Evolutionary conservation across 1,140 invertebrate genomes (phyloP), one percentile per base, ranked within the genome.

Genomic region (Eupristina koningsbergeri): DNA sequence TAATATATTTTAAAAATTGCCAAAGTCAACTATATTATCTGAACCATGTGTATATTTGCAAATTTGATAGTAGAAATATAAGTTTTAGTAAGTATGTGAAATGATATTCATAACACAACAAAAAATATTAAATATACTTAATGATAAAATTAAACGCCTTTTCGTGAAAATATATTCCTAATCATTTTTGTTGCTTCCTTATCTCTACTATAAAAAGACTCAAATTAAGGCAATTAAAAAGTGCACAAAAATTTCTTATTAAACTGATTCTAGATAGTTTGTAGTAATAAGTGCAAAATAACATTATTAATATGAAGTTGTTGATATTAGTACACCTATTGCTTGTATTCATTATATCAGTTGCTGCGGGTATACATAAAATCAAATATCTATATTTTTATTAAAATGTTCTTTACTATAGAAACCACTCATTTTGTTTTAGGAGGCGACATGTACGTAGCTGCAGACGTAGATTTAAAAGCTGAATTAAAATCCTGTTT

Each of bases 181-280:
- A 1, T 71, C 9, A 41, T n/a, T 3, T 71, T 1, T 41, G 39
- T 41, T n/a, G 41, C n/a, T 41, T n/a, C 2, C n/a, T 3, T 71
- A n/a, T 71, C n/a, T 26, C 41, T n/a, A 71, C 19, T 71, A 41
- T 71, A 71, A 41, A 71, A 41, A 8, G n/a, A 41, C n/a, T 71
- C 0, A 41, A 71, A n/a, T 71, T 26, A 26, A 58, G 13, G 26
- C 7, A 1, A 58, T 5, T 22, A 58, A n/a, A 58, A 2, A 58
- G 53, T 58, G 19, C 53, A 3, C 13, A 22, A 58, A 26, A 58
- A n/a, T n/a, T n/a, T n/a, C n/a, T n/a, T n/a, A n/a, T n/a, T n/a
- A n/a, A n/a, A n/a, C n/a, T n/a, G n/a, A n/a, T n/a, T n/a, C n/a
- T n/a, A n/a, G n/a, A n/a, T n/a, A n/a, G n/a, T n/a, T n/a, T n/a